A percentile compares a stretch with the other conserved stretches of the same genome.
Conservation (phyloP, 2,888 invertebrate species). For the Napeogenes sylphis region DNA sequence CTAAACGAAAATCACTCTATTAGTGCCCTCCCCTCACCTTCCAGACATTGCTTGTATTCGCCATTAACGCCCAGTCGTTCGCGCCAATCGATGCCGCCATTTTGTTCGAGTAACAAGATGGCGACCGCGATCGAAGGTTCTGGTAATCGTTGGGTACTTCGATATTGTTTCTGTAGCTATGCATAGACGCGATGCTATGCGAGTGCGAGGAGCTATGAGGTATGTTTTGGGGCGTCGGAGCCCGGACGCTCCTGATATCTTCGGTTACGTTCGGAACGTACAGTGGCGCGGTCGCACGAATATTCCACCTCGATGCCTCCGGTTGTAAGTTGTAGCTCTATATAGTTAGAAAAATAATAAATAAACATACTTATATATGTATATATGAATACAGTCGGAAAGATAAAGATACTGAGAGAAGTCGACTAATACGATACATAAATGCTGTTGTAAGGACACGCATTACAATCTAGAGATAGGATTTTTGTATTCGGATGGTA, state of each 20-base stretch:
- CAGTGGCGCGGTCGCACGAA: constrained; percentile 73
- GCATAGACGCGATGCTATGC: constrained; percentile 75
- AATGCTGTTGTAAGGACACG: constrained; percentile 42
- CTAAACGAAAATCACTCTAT: constrained; percentile 48
- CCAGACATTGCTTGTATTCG: constrained; percentile 66
- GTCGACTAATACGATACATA: constrained; percentile 15
- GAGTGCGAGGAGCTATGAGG: constrained; percentile 72
- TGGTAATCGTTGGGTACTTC: constrained; percentile 73
- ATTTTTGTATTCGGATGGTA: constrained; percentile 49
- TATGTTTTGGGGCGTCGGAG: constrained; percentile 65
- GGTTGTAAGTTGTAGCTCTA: constrained; percentile 76
- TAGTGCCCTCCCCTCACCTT: constrained; percentile 76
- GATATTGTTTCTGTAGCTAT: constrained; percentile 74
- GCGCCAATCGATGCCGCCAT: constrained; percentile 72
- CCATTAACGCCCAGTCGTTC: constrained; percentile 72
- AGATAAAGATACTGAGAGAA: constrained; percentile 32
- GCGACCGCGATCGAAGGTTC: constrained; percentile 72
- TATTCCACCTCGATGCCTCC: constrained; percentile 65
- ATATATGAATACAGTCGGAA: constrained; percentile 26
- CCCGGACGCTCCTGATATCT: constrained; percentile 57
- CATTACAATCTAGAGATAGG: constrained; percentile 69
- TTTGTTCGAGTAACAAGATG: constrained; percentile 76
- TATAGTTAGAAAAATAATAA: constrained; percentile 41
- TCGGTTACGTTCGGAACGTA: constrained; percentile 69
- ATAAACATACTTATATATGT: constrained; percentile 38